Conservation (phyloP, 2,888 invertebrate species). For the Diplolepis rosae region DNA sequence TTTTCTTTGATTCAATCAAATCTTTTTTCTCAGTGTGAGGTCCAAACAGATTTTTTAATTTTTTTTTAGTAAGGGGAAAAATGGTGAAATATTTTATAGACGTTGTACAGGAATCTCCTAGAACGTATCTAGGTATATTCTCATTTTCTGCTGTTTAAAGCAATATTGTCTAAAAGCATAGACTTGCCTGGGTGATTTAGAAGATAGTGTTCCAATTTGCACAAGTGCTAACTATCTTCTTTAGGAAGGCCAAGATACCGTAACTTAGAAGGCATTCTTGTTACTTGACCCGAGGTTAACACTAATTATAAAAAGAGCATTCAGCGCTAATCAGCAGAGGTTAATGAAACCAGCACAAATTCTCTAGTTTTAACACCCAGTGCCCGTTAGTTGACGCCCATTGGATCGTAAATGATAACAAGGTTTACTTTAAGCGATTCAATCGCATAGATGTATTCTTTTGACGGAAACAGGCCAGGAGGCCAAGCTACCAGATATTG, state of each 20-base stretch:
- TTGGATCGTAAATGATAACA: not conserved
- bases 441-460: conserved; percentile 2
- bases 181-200: not conserved
- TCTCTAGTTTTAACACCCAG: conserved; percentile 6
- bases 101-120: too few relatives aligned
- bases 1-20: too few relatives aligned
- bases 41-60: too few relatives aligned
- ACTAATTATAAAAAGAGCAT: conserved; percentile 22
- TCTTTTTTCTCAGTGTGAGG: too few relatives aligned
- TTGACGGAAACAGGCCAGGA: not conserved
- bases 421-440: not conserved
- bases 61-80: too few relatives aligned
- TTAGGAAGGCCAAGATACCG: conserved; percentile 14
- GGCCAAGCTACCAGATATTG: not conserved
- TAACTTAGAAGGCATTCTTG: conserved; percentile 2
- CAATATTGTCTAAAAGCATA: too few relatives aligned
- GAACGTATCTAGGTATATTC: too few relatives aligned
- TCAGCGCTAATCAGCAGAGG: conserved; percentile 5
- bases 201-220: not conserved
- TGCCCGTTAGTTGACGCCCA: not conserved
- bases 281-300: conserved; percentile 17
- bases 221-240: not conserved
- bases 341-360: conserved; percentile 15
- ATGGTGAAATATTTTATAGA: too few relatives aligned
- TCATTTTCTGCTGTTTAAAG: not conserved